Percentiles rank a stretch among this genome's conserved stretches.
Conservation (phyloP, 2,888 invertebrate species). For the Julus scanicus region DNA sequence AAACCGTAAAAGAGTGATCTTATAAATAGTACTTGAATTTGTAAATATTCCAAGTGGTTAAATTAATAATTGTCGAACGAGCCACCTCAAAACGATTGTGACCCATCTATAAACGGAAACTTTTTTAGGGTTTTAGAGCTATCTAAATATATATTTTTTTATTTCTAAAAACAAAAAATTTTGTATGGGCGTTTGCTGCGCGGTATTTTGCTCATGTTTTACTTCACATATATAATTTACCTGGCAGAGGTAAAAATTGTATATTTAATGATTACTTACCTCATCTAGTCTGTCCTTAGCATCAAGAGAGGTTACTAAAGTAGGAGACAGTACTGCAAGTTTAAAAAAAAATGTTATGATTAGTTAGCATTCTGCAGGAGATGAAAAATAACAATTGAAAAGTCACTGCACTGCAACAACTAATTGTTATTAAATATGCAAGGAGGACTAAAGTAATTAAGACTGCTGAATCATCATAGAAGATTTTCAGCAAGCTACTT, state of each 20-base stretch:
- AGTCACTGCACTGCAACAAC: not conserved
- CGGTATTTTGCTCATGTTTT: too few species aligned
- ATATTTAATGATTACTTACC: not conserved
- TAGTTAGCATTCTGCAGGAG: not conserved
- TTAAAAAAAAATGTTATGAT: not conserved
- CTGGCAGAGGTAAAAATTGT: not conserved
- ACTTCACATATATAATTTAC: not conserved
- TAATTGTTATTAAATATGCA: not conserved
- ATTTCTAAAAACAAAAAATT: too few species aligned
- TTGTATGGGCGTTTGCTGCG: too few species aligned
- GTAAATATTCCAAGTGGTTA: not conserved
- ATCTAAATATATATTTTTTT: too few species aligned
- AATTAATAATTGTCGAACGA: not conserved
- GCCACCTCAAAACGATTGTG: too few species aligned
- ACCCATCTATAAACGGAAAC: not conserved
- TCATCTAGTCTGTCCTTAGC: slow-evolving; percentile 49
- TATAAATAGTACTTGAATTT: not conserved
- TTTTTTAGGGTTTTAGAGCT: too few species aligned
- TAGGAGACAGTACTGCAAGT: slow-evolving; percentile 21
- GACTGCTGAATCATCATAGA: not conserved
- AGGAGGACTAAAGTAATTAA: not conserved
- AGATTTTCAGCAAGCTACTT: not conserved
- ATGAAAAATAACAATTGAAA: slow-evolving; percentile 27
- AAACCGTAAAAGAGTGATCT: not conserved
- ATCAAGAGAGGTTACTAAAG: slow-evolving; percentile 3